Conservation (phyloP, 23 tunicate genomes). For the Halocynthia aurantium region DNA sequence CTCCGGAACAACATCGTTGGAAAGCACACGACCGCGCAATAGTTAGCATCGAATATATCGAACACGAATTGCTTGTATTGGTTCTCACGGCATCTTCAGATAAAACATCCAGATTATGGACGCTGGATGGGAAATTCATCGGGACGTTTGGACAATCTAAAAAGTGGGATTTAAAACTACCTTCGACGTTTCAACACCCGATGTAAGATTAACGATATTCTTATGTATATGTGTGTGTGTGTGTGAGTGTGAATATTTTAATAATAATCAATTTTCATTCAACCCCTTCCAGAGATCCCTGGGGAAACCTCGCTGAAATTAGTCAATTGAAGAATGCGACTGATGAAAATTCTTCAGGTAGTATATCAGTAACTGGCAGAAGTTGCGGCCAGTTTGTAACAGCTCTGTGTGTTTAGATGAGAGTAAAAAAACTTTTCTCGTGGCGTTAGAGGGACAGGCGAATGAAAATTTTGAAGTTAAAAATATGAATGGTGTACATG, state of each 20-base stretch:
- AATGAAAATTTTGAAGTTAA: no score
- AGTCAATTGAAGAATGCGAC: no score
- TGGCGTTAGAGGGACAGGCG: no score
- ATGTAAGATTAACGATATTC: slow-evolving; percentile 26
- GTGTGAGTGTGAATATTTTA: not conserved
- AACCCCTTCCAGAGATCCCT: slow-evolving; percentile 49
- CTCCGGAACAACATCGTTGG: slow-evolving; percentile 52
- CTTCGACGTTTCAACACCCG: slow-evolving; percentile 69
- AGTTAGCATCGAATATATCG: slow-evolving; percentile 59
- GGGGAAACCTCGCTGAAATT: slow-evolving; percentile 51
- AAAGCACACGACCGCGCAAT: slow-evolving; percentile 81
- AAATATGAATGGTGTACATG: no score
- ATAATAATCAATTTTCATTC: not conserved
- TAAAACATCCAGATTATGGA: slow-evolving; percentile 91
- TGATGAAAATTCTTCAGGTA: no score
- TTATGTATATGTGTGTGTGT: no score
- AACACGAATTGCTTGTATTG: slow-evolving; percentile 57
- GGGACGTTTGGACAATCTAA: slow-evolving; percentile 86
- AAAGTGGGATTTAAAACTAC: slow-evolving; percentile 76
- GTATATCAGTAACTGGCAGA: no score
- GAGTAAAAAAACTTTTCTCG: no score
- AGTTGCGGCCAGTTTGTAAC: no score
- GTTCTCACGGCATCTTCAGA: slow-evolving; percentile 82
- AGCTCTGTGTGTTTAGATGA: no score
- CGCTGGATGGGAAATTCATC: slow-evolving; percentile 77